Evolutionary conservation across 2,797 vertebrate species (phyloP).

Genomic region (Holocentrus rufus): DNA sequence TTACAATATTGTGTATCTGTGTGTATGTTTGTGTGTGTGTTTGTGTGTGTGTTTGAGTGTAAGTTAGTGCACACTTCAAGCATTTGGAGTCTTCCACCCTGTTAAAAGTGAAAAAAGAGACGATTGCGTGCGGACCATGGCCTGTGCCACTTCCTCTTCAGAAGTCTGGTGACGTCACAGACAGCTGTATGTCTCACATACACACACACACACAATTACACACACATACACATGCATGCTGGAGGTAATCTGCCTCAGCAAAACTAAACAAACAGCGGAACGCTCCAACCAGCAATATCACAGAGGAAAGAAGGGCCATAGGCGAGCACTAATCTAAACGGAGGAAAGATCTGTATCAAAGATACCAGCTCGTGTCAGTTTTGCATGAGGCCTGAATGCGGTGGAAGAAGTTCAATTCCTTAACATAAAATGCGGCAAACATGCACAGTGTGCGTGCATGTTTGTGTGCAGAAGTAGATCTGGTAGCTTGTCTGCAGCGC

Average conservation of each 20-base stretch:
- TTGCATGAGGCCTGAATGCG: background rate
- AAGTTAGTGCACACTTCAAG: slow-evolving; percentile 36
- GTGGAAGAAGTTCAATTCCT: slow-evolving; percentile 15
- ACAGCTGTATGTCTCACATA: slow-evolving; percentile 49
- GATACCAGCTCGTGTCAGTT: background rate
- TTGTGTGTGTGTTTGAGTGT: too few relatives aligned
- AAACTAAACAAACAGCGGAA: slow-evolving; percentile 60
- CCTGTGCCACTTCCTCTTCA: slow-evolving; percentile 69
- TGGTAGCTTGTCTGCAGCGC: slow-evolving; percentile 53
- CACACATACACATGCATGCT: slow-evolving; percentile 22
- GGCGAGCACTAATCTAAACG: slow-evolving; percentile 7
- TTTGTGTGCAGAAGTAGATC: slow-evolving; percentile 54
- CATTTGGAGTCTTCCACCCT: slow-evolving; percentile 16
- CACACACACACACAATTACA: slow-evolving; percentile 33
- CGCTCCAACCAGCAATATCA: slow-evolving; percentile 22
- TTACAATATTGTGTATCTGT: background rate
- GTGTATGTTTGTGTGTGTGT: slow-evolving; percentile 14
- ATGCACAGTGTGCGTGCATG: slow-evolving; percentile 14
- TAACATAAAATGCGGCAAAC: slow-evolving; percentile 40
- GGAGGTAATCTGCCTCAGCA: slow-evolving; percentile 17
- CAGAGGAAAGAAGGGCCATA: background rate
- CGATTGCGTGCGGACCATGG: slow-evolving; percentile 60
- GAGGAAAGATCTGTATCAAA: background rate
- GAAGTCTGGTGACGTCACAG: slow-evolving; percentile 58
- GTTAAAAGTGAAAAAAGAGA: slow-evolving; percentile 45